Conservation (phyloP, 2,797 vertebrate genomes). For the Muraenolepis orangiensis region DNA sequence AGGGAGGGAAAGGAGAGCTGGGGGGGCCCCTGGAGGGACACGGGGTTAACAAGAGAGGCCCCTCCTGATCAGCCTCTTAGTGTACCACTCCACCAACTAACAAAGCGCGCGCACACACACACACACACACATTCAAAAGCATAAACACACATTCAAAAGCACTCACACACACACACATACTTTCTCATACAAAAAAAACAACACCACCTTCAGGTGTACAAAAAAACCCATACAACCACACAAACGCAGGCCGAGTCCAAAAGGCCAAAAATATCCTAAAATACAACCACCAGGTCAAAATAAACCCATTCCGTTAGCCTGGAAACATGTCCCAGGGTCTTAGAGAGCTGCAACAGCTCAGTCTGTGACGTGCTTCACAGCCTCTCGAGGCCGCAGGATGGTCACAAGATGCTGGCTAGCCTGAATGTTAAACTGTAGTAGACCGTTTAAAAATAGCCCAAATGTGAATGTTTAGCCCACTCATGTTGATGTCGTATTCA, state of each 20-base stretch:
- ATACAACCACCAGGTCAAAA: neutral
- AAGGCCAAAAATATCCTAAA: conserved; percentile 25
- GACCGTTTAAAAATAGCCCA: neutral
- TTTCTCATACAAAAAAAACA: neutral
- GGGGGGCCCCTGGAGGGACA: neutral
- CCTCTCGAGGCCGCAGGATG: conserved; percentile 4
- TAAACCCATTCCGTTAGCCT: neutral
- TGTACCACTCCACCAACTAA: conserved; percentile 1
- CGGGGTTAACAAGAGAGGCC: neutral
- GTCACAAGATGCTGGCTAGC: neutral
- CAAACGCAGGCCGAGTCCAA: neutral
- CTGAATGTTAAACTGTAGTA: neutral
- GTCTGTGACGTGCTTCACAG: neutral
- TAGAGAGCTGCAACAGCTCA: too few relatives aligned
- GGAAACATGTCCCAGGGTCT: conserved; percentile 22
- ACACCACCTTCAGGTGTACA: neutral
- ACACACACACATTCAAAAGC: conserved; percentile 8
- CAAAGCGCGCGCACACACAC: neutral
- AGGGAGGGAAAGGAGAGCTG: neutral
- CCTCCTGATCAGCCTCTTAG: neutral
- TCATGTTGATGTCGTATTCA: neutral
- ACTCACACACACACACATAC: neutral
- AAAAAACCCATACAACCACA: neutral
- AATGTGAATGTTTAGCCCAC: neutral
- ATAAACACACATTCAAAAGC: conserved; percentile 1